Base-by-base conservation (phyloP, 2,113 vertebrate species). In the Dendrocopos noguchii region DNA sequence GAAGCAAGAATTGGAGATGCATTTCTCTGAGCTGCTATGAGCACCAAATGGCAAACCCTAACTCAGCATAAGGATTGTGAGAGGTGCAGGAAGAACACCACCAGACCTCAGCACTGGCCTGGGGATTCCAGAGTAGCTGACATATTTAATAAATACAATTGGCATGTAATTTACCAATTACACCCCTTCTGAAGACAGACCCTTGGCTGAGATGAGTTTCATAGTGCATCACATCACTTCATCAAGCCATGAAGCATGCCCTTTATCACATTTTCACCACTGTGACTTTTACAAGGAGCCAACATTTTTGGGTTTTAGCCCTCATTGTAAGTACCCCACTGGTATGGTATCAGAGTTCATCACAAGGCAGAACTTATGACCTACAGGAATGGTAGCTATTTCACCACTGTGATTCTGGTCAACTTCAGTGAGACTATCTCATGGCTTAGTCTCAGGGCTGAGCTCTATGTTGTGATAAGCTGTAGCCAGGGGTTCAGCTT, bases 71-170 rank as follows among this genome's bases (percentile, higher is more conserved):
- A 1, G 75, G 47, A 76, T 25, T 0, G 1, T 34, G 57, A 73
- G 74, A 64, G 42, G n/a, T 63, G 46, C 56, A 71, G 52, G 55
- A 42, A 59, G 88, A 67, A 13, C 34, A 59, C 22, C 53, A 31
- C 28, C 25, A 70, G 39, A 46, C 50, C 66, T 53, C 3, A 3
- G 42, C 61, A 15, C 22, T 12, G 50, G 55, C n/a, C 39, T 1
- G 28, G 84, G 73, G 28, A 15, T 53, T 83, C 79, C 36, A 17
- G 42, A 77, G 31, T 1, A 7, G 44, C 27, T 91, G 91, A 68
- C 87, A 57, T 33, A 57, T 4, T 65, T 73, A 93, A 92, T 86
- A 94, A 93, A 86, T 55, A 78, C 39, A 68, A 88, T 55, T 93
- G 87, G 80, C 89, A 80, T 55, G 13, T 50, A 79, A 91, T 90